These are phyloP conservation scores for Lepidurus couesii DNA, from an alignment of 1,140 invertebrate genomes.

Conservation along the genomic window DNA sequence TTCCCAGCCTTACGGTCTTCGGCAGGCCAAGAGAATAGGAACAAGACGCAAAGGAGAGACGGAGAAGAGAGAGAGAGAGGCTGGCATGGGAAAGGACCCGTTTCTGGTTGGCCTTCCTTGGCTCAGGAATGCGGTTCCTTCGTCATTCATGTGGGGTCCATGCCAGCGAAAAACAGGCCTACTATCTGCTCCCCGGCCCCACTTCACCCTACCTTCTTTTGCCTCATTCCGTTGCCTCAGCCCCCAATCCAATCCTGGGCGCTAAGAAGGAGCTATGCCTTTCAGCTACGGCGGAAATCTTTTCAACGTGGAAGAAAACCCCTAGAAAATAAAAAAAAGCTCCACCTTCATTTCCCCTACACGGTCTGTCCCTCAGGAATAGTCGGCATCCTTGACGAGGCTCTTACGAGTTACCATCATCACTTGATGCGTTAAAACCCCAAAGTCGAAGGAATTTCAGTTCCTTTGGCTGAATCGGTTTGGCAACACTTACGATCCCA, in stretches of 20 bases:
- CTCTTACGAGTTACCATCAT: slow-evolving; percentile 9
- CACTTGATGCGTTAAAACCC: not conserved
- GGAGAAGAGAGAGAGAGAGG: slow-evolving; percentile 22
- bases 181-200: not conserved
- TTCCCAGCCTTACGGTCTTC: not conserved
- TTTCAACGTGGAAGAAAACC: not conserved
- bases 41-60: not conserved
- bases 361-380: not conserved
- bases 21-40: slow-evolving; percentile 11
- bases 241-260: not conserved
- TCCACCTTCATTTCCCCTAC: too few species aligned
- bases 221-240: not conserved
- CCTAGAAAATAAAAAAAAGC: not conserved
- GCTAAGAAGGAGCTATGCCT: not conserved
- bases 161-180: slow-evolving; percentile 17
- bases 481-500: too few species aligned
- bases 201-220: not conserved
- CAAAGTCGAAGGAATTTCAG: not conserved
- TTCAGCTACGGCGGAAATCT: slow-evolving; percentile 16
- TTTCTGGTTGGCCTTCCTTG: slow-evolving; percentile 11
- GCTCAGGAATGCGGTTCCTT: slow-evolving; percentile 15
- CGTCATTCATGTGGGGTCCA: slow-evolving; percentile 17
- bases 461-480: not conserved
- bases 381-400: not conserved
- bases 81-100: slow-evolving; percentile 8